These are phyloP conservation scores for Aporophyla nigra DNA, from an alignment of 2,888 invertebrate genomes.

Conservation along the genomic window DNA sequence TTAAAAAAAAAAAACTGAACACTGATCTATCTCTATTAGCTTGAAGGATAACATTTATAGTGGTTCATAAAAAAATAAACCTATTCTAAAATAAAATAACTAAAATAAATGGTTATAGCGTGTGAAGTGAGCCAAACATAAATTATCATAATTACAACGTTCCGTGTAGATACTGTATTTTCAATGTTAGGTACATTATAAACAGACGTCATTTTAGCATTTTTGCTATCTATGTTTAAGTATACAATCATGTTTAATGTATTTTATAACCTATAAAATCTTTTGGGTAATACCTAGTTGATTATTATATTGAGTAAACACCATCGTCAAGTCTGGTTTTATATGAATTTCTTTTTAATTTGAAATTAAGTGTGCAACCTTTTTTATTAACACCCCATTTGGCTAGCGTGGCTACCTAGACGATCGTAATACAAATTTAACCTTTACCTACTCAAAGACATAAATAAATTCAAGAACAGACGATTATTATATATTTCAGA, in stretches of 20 bases:
- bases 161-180: conserved; percentile 24
- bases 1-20: conserved; percentile 28
- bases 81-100: not conserved
- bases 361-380: conserved; percentile 30
- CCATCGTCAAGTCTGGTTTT: not conserved
- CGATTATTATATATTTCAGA: not conserved
- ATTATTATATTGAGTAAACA: not conserved
- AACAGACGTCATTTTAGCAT: conserved; percentile 22
- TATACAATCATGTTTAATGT: not conserved
- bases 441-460: conserved; percentile 46
- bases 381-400: conserved; percentile 21
- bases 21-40: not conserved
- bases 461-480: conserved; percentile 12
- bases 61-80: conserved; percentile 2
- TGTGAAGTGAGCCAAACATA: conserved; percentile 21
- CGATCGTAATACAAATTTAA: conserved; percentile 51
- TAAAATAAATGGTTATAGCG: not conserved
- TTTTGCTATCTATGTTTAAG: not conserved
- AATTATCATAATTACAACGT: conserved; percentile 31
- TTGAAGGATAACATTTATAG: conserved; percentile 29
- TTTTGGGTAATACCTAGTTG: not conserved
- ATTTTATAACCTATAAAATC: conserved; percentile 11
- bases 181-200: conserved; percentile 17
- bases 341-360: conserved; percentile 6
- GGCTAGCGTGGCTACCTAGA: conserved; percentile 21